A percentile compares a stretch with the other conserved stretches of the same genome.
These are phyloP conservation scores for Pituophis catenifer DNA, from an alignment of 2,113 vertebrate genomes.

Conservation along the genomic window DNA sequence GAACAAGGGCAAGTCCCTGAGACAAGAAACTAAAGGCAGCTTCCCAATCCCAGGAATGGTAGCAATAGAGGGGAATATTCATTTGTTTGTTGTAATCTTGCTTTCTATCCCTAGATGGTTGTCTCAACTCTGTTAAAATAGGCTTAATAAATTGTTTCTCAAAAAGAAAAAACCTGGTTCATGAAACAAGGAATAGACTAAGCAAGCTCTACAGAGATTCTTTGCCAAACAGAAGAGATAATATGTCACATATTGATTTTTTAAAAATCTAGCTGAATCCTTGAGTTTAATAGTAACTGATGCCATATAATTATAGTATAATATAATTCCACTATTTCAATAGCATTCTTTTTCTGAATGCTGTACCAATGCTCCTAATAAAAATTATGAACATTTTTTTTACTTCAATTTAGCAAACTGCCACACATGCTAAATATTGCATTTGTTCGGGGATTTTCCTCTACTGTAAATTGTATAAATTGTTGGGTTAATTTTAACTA, in stretches of 20 bases:
- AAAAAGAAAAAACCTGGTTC: neutral
- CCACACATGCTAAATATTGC: neutral
- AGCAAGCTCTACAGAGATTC: neutral
- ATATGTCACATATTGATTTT: neutral
- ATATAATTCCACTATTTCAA: neutral
- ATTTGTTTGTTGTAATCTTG: neutral
- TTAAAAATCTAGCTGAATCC: neutral
- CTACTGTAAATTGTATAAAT: neutral
- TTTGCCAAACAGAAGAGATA: neutral
- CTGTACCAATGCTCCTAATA: neutral
- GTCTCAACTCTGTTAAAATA: neutral
- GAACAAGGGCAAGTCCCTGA: neutral
- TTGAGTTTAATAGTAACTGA: neutral
- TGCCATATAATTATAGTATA: neutral
- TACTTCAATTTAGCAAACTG: neutral
- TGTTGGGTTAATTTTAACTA: neutral
- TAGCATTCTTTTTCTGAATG: neutral
- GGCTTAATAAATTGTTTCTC: neutral
- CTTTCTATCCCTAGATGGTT: neutral
- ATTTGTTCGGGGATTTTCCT: neutral
- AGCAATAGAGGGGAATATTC: neutral
- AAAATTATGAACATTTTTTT: neutral
- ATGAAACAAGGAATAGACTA: neutral
- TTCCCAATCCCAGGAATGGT: neutral
- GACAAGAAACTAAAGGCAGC: neutral